Evolutionary conservation across 1,140 invertebrate genomes (phyloP).

Genomic region (Mamestra configurata): DNA sequence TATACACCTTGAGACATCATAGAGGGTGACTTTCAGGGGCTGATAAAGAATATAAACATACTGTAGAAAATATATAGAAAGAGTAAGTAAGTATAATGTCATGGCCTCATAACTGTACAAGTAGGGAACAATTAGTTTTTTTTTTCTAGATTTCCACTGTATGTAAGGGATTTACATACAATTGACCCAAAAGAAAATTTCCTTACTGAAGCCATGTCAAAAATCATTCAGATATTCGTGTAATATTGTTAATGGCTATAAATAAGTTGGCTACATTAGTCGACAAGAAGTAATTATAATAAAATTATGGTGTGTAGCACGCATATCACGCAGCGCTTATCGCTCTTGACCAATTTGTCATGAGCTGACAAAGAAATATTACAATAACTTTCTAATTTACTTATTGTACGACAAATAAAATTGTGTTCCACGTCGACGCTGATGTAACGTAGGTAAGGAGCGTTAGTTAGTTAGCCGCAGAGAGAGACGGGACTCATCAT

Average conservation of each 20-base stretch:
- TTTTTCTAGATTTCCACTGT: too few relatives aligned
- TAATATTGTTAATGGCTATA: slow-evolving; percentile 13
- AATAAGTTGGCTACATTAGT: slow-evolving; percentile 8
- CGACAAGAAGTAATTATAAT: slow-evolving; percentile 24
- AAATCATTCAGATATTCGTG: slow-evolving; percentile 2
- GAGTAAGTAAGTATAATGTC: too few relatives aligned
- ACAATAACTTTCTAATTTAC: slow-evolving; percentile 4
- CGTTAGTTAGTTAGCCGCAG: background rate
- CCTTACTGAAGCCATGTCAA: background rate
- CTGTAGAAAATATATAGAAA: too few relatives aligned
- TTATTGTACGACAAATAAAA: slow-evolving; percentile 6
- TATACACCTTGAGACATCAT: too few relatives aligned
- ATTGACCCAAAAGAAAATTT: too few relatives aligned
- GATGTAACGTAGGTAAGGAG: background rate
- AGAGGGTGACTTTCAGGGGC: too few relatives aligned
- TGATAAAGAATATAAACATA: too few relatives aligned
- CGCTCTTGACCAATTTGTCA: slow-evolving; percentile 20
- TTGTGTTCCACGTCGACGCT: background rate
- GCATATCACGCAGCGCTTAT: slow-evolving; percentile 27
- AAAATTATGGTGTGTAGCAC: slow-evolving; percentile 25
- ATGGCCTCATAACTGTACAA: too few relatives aligned
- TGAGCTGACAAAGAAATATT: slow-evolving; percentile 15
- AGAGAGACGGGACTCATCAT: too few relatives aligned
- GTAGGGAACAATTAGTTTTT: too few relatives aligned
- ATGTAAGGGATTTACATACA: too few relatives aligned